These are phyloP conservation scores for Hypomecis atomaria DNA, from an alignment of 2,888 invertebrate species.

Conservation along the genomic window DNA sequence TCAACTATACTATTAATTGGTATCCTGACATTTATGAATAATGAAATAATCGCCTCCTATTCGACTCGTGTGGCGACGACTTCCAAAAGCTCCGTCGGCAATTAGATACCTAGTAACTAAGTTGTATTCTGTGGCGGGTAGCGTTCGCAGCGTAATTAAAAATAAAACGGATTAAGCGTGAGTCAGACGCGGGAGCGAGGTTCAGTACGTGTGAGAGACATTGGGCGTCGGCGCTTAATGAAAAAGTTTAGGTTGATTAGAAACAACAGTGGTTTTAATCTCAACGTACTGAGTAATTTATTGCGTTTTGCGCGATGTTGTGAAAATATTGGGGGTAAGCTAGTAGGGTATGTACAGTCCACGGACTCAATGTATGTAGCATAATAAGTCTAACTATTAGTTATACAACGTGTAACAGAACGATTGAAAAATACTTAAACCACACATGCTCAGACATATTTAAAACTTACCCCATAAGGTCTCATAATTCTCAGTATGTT, in stretches of 20 bases:
- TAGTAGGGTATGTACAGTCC: no score
- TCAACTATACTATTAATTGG: slow-evolving; percentile 38
- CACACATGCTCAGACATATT: no score
- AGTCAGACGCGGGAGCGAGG: slow-evolving; percentile 24
- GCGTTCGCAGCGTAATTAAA: slow-evolving; percentile 45
- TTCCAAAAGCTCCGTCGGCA: slow-evolving; percentile 54
- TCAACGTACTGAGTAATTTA: slow-evolving; percentile 7
- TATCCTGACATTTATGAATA: slow-evolving; percentile 54
- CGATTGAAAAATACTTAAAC: no score
- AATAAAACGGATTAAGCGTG: slow-evolving; percentile 32
- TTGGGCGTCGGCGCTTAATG: slow-evolving; percentile 5
- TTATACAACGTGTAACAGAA: no score
- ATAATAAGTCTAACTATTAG: no score
- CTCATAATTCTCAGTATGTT: no score
- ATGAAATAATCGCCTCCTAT: slow-evolving; percentile 57
- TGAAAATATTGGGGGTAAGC: not conserved
- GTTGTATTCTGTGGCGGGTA: slow-evolving; percentile 35
- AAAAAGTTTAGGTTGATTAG: slow-evolving; percentile 15
- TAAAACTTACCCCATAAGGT: no score
- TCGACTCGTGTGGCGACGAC: slow-evolving; percentile 44
- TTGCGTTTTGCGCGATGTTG: not conserved
- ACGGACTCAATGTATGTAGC: no score
- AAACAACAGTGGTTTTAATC: slow-evolving; percentile 6
- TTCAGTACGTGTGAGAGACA: slow-evolving; percentile 23
- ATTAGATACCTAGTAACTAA: slow-evolving; percentile 46